A percentile compares a stretch with the other conserved stretches of the same genome.
Conservation (phyloP, 2,888 invertebrate genomes). For the Euzetes globulus region DNA sequence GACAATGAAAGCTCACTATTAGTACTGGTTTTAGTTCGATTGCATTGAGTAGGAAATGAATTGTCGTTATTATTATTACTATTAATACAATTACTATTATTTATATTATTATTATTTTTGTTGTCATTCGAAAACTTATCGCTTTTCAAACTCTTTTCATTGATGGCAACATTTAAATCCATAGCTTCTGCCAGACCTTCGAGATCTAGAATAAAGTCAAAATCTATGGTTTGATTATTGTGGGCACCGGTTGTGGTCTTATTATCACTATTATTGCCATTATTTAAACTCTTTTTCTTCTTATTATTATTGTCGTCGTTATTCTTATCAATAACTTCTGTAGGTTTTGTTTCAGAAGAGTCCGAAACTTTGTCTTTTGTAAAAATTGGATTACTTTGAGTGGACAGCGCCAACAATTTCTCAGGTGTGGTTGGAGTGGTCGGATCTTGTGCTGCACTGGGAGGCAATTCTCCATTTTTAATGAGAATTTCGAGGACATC, state of each 20-base stretch:
- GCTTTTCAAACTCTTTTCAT: background rate
- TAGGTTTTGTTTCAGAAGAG: conserved; percentile 41
- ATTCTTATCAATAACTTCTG: conserved; percentile 47
- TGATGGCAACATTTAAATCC: conserved; percentile 47
- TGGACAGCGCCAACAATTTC: background rate
- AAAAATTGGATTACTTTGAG: conserved; percentile 42
- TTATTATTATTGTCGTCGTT: conserved; percentile 42
- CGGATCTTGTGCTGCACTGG: conserved; percentile 72
- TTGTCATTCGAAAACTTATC: conserved; percentile 41
- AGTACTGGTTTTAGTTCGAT: background rate
- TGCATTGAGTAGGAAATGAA: conserved; percentile 3
- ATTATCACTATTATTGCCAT: background rate
- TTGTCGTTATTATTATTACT: background rate
- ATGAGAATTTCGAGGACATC: conserved; percentile 89
- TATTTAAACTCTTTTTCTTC: conserved; percentile 41
- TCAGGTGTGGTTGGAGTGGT: conserved; percentile 54
- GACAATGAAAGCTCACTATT: conserved; percentile 26
- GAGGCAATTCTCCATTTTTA: conserved; percentile 83
- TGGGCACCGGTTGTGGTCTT: background rate
- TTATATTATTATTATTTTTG: conserved; percentile 41
- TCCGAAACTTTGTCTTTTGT: conserved; percentile 39
- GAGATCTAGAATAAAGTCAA: conserved; percentile 59
- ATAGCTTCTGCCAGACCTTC: conserved; percentile 56
- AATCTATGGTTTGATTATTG: conserved; percentile 49
- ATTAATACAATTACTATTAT: conserved; percentile 36